These are phyloP conservation scores for Stratiomys singularior DNA, from an alignment of 2,888 invertebrate species.

Conservation along the genomic window DNA sequence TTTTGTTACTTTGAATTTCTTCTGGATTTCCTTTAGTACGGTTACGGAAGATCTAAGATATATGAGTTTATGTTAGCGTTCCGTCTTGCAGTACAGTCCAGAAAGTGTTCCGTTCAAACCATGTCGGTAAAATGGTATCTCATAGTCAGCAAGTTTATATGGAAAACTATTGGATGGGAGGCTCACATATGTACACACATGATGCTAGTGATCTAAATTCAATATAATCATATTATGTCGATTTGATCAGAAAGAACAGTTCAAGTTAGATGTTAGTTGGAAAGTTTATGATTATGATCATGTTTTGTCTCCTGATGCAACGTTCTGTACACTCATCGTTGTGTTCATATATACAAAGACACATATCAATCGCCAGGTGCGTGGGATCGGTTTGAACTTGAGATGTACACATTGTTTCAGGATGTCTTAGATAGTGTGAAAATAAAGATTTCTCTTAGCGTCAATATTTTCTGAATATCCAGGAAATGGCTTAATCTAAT, in stretches of 20 bases:
- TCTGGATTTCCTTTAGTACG: background rate
- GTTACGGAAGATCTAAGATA: background rate
- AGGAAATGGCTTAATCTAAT: no score
- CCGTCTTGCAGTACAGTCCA: background rate
- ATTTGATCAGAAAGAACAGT: background rate
- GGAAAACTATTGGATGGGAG: background rate
- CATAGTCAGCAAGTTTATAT: background rate
- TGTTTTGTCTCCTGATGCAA: background rate
- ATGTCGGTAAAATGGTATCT: background rate
- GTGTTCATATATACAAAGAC: background rate
- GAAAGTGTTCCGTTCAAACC: background rate
- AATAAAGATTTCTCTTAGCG: no score
- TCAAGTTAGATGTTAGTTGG: background rate
- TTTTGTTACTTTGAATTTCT: background rate
- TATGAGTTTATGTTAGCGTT: background rate
- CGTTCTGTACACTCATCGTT: no score
- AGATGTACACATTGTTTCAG: no score
- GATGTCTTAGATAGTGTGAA: no score
- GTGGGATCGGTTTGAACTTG: constrained; percentile 1
- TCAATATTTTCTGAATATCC: no score
- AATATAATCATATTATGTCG: constrained; percentile 2
- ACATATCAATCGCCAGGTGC: background rate
- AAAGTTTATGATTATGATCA: constrained; percentile 10
- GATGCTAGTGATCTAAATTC: constrained; percentile 11
- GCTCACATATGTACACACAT: background rate